Evolutionary conservation across 1,140 invertebrate genomes (phyloP).

Genomic region (Zaprionus vittiger): DNA sequence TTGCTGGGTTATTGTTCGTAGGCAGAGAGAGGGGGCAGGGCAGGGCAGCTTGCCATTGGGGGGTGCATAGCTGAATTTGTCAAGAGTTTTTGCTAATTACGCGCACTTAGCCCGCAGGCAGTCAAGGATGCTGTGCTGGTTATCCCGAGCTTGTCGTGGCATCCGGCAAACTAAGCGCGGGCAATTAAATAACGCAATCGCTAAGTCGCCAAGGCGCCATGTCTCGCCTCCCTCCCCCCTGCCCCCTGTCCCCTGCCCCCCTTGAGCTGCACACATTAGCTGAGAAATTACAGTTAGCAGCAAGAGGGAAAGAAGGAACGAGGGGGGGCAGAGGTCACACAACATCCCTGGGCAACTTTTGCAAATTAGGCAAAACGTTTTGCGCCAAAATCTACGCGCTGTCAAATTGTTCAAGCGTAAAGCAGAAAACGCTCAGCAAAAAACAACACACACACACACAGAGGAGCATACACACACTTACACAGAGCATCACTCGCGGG

Average conservation of each 20-base stretch:
- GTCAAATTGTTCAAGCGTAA: conserved; percentile 80
- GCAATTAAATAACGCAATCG: conserved; percentile 71
- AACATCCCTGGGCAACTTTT: conserved; percentile 57
- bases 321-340: conserved; percentile 8
- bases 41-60: too few species aligned
- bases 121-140: conserved; percentile 7
- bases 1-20: neutral
- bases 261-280: conserved; percentile 65
- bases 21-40: too few species aligned
- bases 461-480: neutral
- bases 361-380: conserved; percentile 83
- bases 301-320: conserved; percentile 15
- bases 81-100: conserved; percentile 71
- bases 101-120: conserved; percentile 65
- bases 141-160: conserved; percentile 1
- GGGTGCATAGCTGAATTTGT: conserved; percentile 50
- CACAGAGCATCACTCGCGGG: neutral
- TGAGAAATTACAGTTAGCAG: conserved; percentile 51
- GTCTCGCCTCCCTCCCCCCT: neutral
- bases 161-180: conserved; percentile 64
- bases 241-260: too few species aligned
- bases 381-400: conserved; percentile 79
- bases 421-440: conserved; percentile 55
- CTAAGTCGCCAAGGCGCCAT: conserved; percentile 32
- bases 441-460: conserved; percentile 35